Evolutionary conservation across 2,113 vertebrate genomes (phyloP).

Genomic region (Myotis brandtii): DNA sequence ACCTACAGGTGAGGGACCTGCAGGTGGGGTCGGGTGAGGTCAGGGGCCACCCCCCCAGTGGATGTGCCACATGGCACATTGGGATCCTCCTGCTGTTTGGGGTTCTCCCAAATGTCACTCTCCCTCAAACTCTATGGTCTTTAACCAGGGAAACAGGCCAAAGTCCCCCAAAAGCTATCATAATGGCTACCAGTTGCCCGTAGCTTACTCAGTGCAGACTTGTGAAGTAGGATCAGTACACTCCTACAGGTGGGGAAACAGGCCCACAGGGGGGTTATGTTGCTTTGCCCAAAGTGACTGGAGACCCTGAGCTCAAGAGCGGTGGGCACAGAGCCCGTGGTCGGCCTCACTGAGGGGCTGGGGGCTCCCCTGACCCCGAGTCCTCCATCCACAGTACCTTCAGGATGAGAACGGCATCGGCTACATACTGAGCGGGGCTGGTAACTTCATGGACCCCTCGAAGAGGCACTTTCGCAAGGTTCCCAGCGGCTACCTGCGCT

Average conservation of each 20-base stretch:
- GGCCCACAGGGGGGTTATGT: not conserved
- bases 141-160: not conserved
- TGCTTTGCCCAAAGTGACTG: not conserved
- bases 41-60: not conserved
- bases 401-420: conserved; percentile 89
- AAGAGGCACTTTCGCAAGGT: conserved; percentile 86
- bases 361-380: not conserved
- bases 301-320: no score
- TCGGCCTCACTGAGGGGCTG: no score
- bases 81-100: not conserved
- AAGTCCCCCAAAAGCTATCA: not conserved
- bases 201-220: not conserved
- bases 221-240: not conserved
- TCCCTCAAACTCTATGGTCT: not conserved
- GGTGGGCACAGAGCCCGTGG: not conserved
- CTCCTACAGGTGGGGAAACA: not conserved
- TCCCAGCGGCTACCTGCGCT: conserved; percentile 90
- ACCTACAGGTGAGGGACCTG: conserved; percentile 89
- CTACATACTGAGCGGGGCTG: conserved; percentile 93
- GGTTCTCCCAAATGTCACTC: not conserved
- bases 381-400: conserved; percentile 87
- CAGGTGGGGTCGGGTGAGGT: no score
- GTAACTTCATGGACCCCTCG: conserved; percentile 94
- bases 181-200: no score
- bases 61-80: not conserved